Evolutionary conservation across 2,797 vertebrate species (phyloP).

Genomic region (Gymnothorax reevesii): DNA sequence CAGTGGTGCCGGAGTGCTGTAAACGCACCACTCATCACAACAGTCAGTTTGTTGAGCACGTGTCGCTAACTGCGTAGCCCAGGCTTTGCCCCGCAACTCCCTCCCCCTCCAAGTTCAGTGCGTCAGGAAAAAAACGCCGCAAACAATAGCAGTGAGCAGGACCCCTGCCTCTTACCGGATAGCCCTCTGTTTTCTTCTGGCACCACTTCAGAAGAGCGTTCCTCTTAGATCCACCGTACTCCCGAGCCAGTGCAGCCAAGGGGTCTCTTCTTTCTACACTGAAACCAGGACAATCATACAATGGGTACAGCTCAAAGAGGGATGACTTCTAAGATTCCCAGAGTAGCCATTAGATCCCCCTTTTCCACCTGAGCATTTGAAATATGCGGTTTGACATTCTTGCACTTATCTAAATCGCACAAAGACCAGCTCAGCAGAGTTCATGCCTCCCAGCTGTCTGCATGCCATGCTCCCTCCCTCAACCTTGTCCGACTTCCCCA

Average conservation of each 20-base stretch:
- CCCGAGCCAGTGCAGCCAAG: slow-evolving; percentile 89
- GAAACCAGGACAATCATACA: slow-evolving; percentile 60
- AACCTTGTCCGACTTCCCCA: too few species aligned
- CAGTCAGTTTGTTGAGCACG: background rate
- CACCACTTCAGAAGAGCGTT: slow-evolving; percentile 98
- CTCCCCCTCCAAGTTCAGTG: background rate
- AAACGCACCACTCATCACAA: background rate
- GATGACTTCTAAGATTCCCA: background rate
- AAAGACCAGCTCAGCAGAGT: too few species aligned
- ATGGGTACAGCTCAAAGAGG: slow-evolving; percentile 20
- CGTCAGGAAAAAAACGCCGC: background rate
- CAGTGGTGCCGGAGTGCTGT: background rate
- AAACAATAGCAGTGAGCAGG: slow-evolving; percentile 20
- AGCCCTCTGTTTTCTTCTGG: slow-evolving; percentile 97
- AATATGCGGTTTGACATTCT: too few species aligned
- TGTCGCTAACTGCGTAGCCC: background rate
- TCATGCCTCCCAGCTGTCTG: too few species aligned
- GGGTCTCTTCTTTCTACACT: slow-evolving; percentile 98
- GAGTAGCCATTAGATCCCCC: too few species aligned
- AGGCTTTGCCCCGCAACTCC: background rate
- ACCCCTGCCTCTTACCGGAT: slow-evolving; percentile 81
- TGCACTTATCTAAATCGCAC: too few species aligned
- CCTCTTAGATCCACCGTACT: slow-evolving; percentile 95
- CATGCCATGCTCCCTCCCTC: too few species aligned
- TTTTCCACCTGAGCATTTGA: too few species aligned